Evolutionary conservation across 2,797 vertebrate species (phyloP).

Genomic region (Lacerta agilis): DNA sequence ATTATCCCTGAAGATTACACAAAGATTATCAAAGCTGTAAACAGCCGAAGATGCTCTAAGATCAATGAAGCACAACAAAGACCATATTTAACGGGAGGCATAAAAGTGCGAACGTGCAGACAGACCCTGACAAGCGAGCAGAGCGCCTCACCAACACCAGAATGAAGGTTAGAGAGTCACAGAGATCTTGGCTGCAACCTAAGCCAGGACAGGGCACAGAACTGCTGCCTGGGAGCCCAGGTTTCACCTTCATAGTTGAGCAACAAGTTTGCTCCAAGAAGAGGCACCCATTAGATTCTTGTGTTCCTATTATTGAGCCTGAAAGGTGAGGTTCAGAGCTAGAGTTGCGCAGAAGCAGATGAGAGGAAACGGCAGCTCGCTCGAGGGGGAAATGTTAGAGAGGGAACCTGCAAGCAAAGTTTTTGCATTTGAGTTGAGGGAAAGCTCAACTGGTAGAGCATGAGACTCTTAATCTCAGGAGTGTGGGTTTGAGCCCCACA

Average conservation of each 20-base stretch:
- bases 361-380: background rate
- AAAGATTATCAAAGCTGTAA: slow-evolving; percentile 80
- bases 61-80: slow-evolving; percentile 75
- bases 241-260: slow-evolving; percentile 20
- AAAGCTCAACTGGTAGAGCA: too few species aligned
- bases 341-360: background rate
- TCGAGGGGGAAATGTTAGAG: background rate
- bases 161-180: slow-evolving; percentile 69
- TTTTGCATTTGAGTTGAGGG: too few species aligned
- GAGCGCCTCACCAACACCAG: slow-evolving; percentile 59
- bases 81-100: slow-evolving; percentile 77
- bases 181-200: slow-evolving; percentile 66
- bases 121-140: slow-evolving; percentile 58
- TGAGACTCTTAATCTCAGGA: too few species aligned
- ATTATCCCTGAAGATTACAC: slow-evolving; percentile 78
- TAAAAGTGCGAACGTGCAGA: slow-evolving; percentile 65
- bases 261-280: slow-evolving; percentile 55
- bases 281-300: background rate
- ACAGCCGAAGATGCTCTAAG: slow-evolving; percentile 77
- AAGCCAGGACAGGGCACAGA: slow-evolving; percentile 15
- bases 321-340: background rate
- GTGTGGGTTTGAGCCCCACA: too few species aligned
- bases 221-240: slow-evolving; percentile 16
- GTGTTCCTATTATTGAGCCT: background rate
- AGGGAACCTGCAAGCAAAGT: too few species aligned